Evolutionary conservation across 2,888 invertebrate species (phyloP).

Genomic region (Flexamia atlantica): DNA sequence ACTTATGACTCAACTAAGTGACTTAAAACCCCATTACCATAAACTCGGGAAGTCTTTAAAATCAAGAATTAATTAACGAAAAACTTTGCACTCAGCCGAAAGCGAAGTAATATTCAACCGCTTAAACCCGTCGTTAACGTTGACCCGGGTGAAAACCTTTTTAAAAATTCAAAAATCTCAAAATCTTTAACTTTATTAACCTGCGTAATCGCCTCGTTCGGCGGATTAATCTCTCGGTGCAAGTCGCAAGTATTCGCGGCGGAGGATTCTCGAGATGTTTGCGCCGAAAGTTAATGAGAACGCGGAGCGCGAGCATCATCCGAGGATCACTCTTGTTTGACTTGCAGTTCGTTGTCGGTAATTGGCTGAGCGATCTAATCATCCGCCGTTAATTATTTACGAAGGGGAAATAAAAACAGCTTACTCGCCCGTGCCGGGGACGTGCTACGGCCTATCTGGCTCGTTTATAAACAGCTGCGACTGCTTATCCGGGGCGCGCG

Average conservation of each 20-base stretch:
- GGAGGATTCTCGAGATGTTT: neutral
- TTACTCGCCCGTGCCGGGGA: neutral
- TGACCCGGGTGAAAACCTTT: too few relatives aligned
- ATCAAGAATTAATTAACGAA: too few relatives aligned
- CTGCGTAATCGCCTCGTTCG: neutral
- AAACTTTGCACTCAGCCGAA: too few relatives aligned
- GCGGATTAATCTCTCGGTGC: neutral
- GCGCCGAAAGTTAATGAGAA: constrained; percentile 7
- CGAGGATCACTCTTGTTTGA: neutral
- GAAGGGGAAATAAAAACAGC: neutral
- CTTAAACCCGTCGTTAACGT: too few relatives aligned
- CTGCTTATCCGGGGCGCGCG: neutral
- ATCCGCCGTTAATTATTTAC: constrained; percentile 14
- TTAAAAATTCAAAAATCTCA: too few relatives aligned
- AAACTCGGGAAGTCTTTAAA: too few relatives aligned
- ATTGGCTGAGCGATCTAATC: neutral
- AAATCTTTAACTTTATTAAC: neutral
- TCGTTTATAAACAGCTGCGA: neutral
- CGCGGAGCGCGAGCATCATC: neutral
- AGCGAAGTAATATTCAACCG: too few relatives aligned
- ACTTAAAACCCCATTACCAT: too few relatives aligned
- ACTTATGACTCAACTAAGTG: too few relatives aligned
- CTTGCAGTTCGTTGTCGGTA: neutral
- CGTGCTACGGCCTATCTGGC: neutral
- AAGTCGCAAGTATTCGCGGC: too few relatives aligned